These are phyloP conservation scores for Macrochelys suwanniensis DNA, from an alignment of 2,797 vertebrate genomes.

Conservation along the genomic window DNA sequence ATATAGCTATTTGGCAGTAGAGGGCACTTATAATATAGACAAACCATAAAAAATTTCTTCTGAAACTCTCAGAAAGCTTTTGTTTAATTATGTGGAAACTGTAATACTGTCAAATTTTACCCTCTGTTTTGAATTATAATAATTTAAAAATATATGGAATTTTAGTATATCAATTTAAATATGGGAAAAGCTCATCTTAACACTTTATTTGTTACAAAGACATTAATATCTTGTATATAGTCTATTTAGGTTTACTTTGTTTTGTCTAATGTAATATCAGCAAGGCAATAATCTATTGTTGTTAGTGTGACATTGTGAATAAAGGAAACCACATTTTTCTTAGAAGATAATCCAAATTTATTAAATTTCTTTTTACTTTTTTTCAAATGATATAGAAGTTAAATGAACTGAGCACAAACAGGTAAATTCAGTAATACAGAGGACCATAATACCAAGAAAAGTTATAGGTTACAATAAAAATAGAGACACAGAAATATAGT, in stretches of 20 bases:
- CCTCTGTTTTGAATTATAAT: slow-evolving; percentile 59
- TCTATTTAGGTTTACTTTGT: slow-evolving; percentile 21
- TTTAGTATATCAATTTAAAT: slow-evolving; percentile 57
- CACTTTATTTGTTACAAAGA: slow-evolving; percentile 26
- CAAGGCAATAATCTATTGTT: slow-evolving; percentile 66
- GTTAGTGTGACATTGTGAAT: slow-evolving; percentile 60
- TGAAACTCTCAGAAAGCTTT: slow-evolving; percentile 78
- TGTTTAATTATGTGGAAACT: slow-evolving; percentile 76
- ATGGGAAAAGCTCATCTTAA: slow-evolving; percentile 43
- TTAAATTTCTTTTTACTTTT: slow-evolving; percentile 61
- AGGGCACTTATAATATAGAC: slow-evolving; percentile 98
- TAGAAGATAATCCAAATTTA: slow-evolving; percentile 55
- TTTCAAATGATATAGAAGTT: slow-evolving; percentile 57
- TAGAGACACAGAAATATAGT: slow-evolving; percentile 45
- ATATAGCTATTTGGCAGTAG: slow-evolving; percentile 90
- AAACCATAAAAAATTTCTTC: slow-evolving; percentile 78
- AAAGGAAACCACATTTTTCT: slow-evolving; percentile 59
- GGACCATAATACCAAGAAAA: slow-evolving; percentile 57
- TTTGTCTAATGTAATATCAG: slow-evolving; percentile 51
- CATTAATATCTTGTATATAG: slow-evolving; percentile 42
- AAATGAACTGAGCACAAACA: slow-evolving; percentile 63
- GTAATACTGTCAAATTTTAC: slow-evolving; percentile 54
- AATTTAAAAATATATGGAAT: slow-evolving; percentile 57
- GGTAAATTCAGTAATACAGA: slow-evolving; percentile 42
- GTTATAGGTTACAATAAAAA: slow-evolving; percentile 62